Conservation (phyloP, 92 coral and sea anemone genomes). For the Umimayanthus chanpuru region DNA sequence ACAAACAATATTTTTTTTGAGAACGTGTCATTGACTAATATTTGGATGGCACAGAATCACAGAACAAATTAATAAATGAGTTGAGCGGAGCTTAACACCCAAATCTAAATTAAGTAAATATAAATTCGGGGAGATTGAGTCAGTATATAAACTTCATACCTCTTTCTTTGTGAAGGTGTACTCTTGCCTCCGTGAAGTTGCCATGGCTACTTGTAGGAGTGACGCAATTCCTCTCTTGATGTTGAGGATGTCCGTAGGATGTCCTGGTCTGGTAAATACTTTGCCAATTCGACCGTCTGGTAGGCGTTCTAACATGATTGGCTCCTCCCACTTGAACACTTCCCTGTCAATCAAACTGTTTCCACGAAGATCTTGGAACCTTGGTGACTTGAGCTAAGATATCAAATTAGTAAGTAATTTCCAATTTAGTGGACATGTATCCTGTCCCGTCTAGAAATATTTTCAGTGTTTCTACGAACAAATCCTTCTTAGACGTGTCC, state of each 20-base stretch:
- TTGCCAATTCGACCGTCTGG: conserved; percentile 43
- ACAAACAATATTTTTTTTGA: too few relatives aligned
- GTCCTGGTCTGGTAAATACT: conserved; percentile 17
- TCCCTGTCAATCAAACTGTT: conserved; percentile 33
- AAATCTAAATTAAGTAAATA: too few relatives aligned
- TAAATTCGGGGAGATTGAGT: too few relatives aligned
- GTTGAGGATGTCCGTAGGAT: conserved; percentile 54
- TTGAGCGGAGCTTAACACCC: too few relatives aligned
- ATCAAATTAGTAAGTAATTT: neutral
- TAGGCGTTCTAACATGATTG: conserved; percentile 29
- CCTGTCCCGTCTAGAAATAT: neutral
- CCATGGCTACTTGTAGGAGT: conserved; percentile 44
- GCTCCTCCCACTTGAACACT: conserved; percentile 39
- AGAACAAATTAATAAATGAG: too few relatives aligned
- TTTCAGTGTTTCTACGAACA: neutral
- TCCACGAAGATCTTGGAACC: conserved; percentile 38
- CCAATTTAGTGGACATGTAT: neutral
- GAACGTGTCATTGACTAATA: too few relatives aligned
- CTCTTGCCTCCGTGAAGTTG: neutral
- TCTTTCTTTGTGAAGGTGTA: conserved; percentile 3
- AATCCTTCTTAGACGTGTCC: neutral
- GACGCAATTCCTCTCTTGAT: conserved; percentile 59
- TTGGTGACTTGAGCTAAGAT: conserved; percentile 27
- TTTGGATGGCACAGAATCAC: too few relatives aligned
- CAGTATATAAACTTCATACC: neutral